phyloP scores from a whole-genome alignment of 2,113 vertebrate genomes.

The Merops nubicus region DNA sequence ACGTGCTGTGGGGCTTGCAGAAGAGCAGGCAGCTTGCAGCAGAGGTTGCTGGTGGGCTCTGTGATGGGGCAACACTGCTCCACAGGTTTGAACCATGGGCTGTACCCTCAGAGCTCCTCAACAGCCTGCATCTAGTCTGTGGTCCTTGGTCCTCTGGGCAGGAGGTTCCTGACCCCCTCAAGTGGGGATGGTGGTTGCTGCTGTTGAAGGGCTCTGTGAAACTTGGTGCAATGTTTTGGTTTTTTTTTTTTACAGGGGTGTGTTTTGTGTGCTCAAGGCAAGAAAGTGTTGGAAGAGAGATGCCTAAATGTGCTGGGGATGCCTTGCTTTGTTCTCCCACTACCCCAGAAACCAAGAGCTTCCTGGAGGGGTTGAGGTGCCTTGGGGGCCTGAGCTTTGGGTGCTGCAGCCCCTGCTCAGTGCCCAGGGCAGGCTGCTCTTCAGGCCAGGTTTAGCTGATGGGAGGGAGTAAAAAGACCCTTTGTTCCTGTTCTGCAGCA shows the following conservation, averaged over 20 bases:
- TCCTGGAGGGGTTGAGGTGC: accelerated
- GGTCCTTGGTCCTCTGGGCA: accelerated
- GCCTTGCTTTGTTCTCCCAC: accelerated
- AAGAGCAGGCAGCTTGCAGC: too few relatives aligned
- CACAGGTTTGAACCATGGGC: accelerated
- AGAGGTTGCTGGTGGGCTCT: too few relatives aligned
- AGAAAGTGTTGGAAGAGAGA: accelerated
- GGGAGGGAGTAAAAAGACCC: not conserved
- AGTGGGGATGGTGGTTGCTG: accelerated
- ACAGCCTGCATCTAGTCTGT: too few relatives aligned
- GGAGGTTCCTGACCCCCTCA: accelerated
- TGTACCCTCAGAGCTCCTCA: too few relatives aligned
- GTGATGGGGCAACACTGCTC: not conserved
- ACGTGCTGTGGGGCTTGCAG: accelerated
- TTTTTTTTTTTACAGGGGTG: too few relatives aligned
- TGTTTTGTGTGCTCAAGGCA: accelerated
- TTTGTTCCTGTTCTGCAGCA: accelerated
- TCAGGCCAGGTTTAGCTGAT: accelerated
- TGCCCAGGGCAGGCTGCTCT: accelerated
- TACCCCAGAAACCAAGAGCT: accelerated
- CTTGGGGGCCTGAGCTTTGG: accelerated
- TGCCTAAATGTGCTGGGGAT: accelerated
- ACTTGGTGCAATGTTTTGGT: accelerated
- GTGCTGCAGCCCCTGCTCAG: not conserved
- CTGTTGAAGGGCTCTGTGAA: accelerated